Conservation (phyloP, 2,888 invertebrate species). For the Aplocera efformata region DNA sequence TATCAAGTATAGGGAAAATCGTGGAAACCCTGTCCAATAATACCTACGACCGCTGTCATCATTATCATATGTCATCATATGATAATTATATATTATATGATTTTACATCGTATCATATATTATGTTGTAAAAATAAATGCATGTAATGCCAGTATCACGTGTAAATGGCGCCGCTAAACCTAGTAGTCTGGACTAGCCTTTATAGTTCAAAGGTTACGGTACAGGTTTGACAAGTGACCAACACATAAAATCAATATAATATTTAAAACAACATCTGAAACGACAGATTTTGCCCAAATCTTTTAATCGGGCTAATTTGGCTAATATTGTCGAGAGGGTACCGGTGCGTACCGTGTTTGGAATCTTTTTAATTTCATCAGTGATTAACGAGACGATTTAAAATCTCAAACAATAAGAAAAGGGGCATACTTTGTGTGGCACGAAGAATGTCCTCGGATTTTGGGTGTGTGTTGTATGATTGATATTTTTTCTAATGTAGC, state of each 20-base stretch:
- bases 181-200: conserved; percentile 34
- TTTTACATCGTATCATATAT: too few species aligned
- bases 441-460: too few species aligned
- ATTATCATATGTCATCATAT: too few species aligned
- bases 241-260: conserved; percentile 49
- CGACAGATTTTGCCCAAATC: conserved; percentile 37
- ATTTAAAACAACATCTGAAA: conserved; percentile 43
- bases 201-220: conserved; percentile 67
- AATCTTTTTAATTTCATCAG: conserved; percentile 4
- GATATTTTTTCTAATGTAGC: too few species aligned
- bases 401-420: not conserved
- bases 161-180: conserved; percentile 16
- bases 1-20: not conserved
- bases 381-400: conserved; percentile 8
- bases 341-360: conserved; percentile 2
- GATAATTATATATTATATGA: too few species aligned
- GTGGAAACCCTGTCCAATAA: too few species aligned
- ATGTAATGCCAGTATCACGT: conserved; percentile 6
- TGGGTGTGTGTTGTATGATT: too few species aligned
- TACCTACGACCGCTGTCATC: too few species aligned
- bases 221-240: conserved; percentile 56
- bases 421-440: too few species aligned
- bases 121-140: conserved; percentile 7
- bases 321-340: conserved; percentile 7
- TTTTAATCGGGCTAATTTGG: conserved; percentile 27